These are phyloP conservation scores for Podilymbus podiceps DNA, from an alignment of 2,113 vertebrate species.

Conservation along the genomic window DNA sequence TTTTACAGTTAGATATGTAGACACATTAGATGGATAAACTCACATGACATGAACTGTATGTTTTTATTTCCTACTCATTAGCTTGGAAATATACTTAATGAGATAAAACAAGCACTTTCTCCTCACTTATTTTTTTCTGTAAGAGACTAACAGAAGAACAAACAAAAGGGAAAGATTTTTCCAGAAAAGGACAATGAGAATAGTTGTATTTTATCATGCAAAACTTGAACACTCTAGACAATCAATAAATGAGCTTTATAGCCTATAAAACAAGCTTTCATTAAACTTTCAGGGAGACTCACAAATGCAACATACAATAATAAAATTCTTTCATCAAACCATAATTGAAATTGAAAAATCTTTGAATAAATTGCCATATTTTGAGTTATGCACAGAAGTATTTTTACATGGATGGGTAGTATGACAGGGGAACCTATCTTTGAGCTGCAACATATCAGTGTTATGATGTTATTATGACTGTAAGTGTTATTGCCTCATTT, in stretches of 20 bases:
- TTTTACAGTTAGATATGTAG: neutral
- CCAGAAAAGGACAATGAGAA: neutral
- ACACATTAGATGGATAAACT: neutral
- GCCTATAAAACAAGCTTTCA: neutral
- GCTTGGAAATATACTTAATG: neutral
- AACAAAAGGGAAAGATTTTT: neutral
- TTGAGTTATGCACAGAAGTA: neutral
- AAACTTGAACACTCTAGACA: neutral
- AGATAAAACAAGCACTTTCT: neutral
- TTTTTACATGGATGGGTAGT: neutral
- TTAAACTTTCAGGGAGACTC: neutral
- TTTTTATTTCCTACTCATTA: neutral
- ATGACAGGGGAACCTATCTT: neutral
- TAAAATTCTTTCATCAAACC: neutral
- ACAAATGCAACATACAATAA: neutral
- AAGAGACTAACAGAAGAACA: neutral
- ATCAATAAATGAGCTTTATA: neutral
- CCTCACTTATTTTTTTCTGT: neutral
- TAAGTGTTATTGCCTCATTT: neutral
- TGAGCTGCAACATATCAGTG: neutral
- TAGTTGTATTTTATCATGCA: neutral
- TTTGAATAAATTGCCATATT: neutral
- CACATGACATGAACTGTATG: neutral
- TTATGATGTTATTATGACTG: neutral
- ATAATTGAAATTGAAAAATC: neutral